Evolutionary conservation across 2,888 invertebrate species (phyloP), one percentile per base, ranked within the genome.

Genomic region (Xylota segnis): DNA sequence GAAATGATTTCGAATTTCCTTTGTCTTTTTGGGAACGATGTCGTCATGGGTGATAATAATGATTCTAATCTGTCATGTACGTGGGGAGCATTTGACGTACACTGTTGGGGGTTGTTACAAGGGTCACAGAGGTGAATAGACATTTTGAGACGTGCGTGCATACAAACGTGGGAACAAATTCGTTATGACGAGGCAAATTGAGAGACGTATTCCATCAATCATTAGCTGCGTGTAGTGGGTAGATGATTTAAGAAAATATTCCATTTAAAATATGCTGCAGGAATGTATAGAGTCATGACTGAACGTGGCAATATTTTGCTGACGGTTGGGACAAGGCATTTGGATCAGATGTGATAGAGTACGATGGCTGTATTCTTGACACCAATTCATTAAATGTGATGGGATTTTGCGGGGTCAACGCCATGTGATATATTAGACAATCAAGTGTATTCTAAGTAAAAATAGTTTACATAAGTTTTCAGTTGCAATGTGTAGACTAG

Each of bases 11-110:
- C n/a, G 47, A 29, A 58, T 54, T 14, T 68, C 14, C 16, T 68
- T 54, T 58, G 16, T 61, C 43, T 45, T 29, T 14, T 23, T 27
- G 23, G 37, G 45, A 18, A 34, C 12, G 45, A 58, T 71, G 32
- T 75, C 68, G 61, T 61, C 59, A 52, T 32, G 4, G 43, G 52
- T 37, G 14, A 27, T 66, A 50, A 16, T 10, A 56, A 45, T 9
- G 54, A 7, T 58, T 43, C n/a, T 52, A 29, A 32, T 50, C 50
- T 37, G 14, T 52, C 18, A 16, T 72, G 43, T 61, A 29, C 66
- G n/a, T 23, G 45, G 5, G 14, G 14, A 2, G 7, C 4, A 16
- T 5, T n/a, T 70, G 56, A 56, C 56, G 56, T 32, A 54, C 14
- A 43, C 12, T 14, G 18, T 29, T 27, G 10, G 10, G 23, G 6